Percentiles rank a stretch among this genome's conserved stretches.
Evolutionary conservation across 1,140 invertebrate genomes (phyloP).

Genomic region (Halictus rubicundus): DNA sequence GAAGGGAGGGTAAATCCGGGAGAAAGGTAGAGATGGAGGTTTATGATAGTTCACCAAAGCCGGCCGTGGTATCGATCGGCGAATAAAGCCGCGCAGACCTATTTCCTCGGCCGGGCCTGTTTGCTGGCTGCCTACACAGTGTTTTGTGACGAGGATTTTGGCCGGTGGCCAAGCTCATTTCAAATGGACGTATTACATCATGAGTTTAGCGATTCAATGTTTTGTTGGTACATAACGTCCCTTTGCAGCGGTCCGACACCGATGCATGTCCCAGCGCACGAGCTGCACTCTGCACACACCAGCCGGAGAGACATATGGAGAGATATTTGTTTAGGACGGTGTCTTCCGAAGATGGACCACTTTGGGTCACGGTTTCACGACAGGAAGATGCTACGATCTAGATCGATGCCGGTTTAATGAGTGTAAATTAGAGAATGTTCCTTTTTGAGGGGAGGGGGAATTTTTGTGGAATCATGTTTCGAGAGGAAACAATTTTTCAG

Average conservation of each 20-base stretch:
- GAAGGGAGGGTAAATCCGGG: conserved; percentile 11
- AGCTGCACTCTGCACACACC: not conserved
- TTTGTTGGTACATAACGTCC: conserved; percentile 66
- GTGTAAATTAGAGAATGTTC: no score
- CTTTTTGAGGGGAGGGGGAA: no score
- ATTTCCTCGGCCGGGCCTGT: conserved; percentile 71
- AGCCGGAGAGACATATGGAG: not conserved
- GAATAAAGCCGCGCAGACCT: conserved; percentile 71
- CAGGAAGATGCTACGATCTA: no score
- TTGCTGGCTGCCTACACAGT: conserved; percentile 71
- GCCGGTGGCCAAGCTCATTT: conserved; percentile 74
- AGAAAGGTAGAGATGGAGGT: conserved; percentile 25
- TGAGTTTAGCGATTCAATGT: conserved; percentile 77
- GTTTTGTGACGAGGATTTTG: conserved; percentile 75
- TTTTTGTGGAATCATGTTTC: no score
- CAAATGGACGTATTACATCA: conserved; percentile 77
- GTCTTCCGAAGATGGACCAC: conserved; percentile 1
- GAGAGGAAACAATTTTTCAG: no score
- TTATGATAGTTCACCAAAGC: conserved; percentile 66
- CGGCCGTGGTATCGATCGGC: conserved; percentile 68
- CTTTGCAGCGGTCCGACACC: conserved; percentile 22
- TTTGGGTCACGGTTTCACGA: not conserved
- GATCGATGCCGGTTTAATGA: no score
- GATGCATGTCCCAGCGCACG: not conserved
- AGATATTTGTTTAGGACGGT: conserved; percentile 5